Conservation (phyloP, 1,140 invertebrate genomes). For the Dinothrombium tinctorium region DNA sequence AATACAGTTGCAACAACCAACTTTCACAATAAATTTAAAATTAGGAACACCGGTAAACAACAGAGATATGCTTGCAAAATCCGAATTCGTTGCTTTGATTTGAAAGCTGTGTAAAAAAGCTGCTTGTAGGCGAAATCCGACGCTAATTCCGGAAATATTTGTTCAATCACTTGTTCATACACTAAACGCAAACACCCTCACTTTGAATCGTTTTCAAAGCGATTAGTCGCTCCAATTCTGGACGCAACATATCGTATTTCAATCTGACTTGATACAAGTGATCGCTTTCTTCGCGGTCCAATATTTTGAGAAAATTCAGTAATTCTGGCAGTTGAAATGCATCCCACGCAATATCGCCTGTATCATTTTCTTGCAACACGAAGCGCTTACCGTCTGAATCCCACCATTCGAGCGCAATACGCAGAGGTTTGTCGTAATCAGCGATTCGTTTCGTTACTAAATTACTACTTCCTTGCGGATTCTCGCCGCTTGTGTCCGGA, state of each 20-base stretch:
- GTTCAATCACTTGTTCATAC: too few relatives aligned
- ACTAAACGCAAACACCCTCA: conserved; percentile 1
- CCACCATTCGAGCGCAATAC: conserved; percentile 26
- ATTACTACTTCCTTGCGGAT: too few relatives aligned
- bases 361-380: conserved; percentile 36
- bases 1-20: too few relatives aligned
- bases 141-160: too few relatives aligned
- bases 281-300: conserved; percentile 32
- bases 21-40: too few relatives aligned
- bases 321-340: conserved; percentile 33
- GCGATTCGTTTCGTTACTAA: conserved; percentile 20
- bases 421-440: conserved; percentile 28
- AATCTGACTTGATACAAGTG: conserved; percentile 27
- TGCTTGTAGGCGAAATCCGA: too few relatives aligned
- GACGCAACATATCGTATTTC: conserved; percentile 21
- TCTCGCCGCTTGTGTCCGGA: conserved; percentile 11
- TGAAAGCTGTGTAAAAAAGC: too few relatives aligned
- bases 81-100: too few relatives aligned
- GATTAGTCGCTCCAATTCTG: neutral
- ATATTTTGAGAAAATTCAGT: conserved; percentile 30
- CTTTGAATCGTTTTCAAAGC: neutral
- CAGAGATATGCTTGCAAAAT: too few relatives aligned
- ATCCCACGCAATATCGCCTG: conserved; percentile 35
- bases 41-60: too few relatives aligned
- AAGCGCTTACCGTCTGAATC: conserved; percentile 23